phyloP scores from a whole-genome alignment of 2,888 invertebrate species.

The Phalangium opilio region DNA sequence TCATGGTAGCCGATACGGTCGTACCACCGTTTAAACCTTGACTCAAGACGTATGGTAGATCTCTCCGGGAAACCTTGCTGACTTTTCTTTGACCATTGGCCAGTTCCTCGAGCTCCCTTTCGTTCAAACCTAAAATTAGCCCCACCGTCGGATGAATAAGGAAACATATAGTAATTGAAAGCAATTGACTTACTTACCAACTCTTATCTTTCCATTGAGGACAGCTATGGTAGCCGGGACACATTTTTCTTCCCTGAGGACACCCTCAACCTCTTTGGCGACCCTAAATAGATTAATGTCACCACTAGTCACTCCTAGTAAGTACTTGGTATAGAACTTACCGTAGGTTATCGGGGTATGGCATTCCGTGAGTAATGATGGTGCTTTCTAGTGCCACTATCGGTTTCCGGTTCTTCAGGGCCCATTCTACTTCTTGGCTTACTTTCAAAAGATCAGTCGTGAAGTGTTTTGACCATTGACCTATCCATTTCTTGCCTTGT shows the following conservation, averaged over 20 bases:
- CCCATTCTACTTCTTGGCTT: slow-evolving; percentile 40
- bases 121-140: slow-evolving; percentile 36
- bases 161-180: background rate
- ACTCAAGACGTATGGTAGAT: slow-evolving; percentile 60
- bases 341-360: slow-evolving; percentile 74
- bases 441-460: slow-evolving; percentile 5
- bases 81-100: slow-evolving; percentile 38
- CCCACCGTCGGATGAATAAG: no score
- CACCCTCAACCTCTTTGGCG: slow-evolving; percentile 61
- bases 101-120: slow-evolving; percentile 47
- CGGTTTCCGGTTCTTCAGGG: slow-evolving; percentile 46
- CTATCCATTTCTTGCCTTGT: no score
- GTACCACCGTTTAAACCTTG: slow-evolving; percentile 67
- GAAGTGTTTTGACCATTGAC: no score
- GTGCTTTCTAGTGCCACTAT: slow-evolving; percentile 93
- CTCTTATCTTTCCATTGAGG: slow-evolving; percentile 59
- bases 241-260: slow-evolving; percentile 49
- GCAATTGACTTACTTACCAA: slow-evolving; percentile 40
- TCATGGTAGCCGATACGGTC: slow-evolving; percentile 86
- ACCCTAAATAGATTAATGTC: slow-evolving; percentile 43
- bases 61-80: slow-evolving; percentile 35
- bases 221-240: slow-evolving; percentile 86
- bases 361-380: slow-evolving; percentile 97
- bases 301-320: slow-evolving; percentile 1
- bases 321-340: slow-evolving; percentile 24